Conservation (phyloP, 2,113 vertebrate species). For the Rafetus swinhoei region DNA sequence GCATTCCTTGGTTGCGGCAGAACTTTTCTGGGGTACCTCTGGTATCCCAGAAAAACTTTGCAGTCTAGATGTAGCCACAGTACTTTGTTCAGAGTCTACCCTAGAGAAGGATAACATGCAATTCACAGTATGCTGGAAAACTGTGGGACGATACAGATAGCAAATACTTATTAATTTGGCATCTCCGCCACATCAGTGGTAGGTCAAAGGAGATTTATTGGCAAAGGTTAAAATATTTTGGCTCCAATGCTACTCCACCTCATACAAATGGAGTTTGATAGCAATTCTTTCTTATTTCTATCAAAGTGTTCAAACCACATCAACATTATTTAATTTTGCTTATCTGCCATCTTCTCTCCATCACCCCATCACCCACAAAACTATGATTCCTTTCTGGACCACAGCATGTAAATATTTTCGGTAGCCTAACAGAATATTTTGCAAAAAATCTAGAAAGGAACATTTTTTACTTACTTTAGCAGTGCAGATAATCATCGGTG, state of each 20-base stretch:
- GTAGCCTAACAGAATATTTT: constrained; percentile 13
- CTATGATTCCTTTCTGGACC: background rate
- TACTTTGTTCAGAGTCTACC: background rate
- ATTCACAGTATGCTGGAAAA: background rate
- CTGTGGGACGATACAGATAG: fast-evolving
- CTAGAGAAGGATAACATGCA: fast-evolving
- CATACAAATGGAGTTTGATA: fast-evolving
- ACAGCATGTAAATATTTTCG: background rate
- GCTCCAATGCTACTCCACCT: background rate
- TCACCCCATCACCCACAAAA: fast-evolving
- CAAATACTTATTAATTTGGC: too few relatives aligned
- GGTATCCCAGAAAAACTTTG: too few relatives aligned
- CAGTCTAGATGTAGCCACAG: background rate
- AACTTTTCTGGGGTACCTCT: too few relatives aligned
- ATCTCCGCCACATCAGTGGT: background rate
- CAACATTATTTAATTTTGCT: fast-evolving
- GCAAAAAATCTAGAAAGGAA: background rate
- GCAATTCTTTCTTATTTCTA: background rate
- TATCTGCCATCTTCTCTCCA: background rate
- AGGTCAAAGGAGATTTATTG: fast-evolving
- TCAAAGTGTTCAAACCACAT: fast-evolving
- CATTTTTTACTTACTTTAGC: background rate
- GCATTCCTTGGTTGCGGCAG: too few relatives aligned
- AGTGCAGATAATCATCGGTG: too few relatives aligned
- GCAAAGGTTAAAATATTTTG: fast-evolving